Evolutionary conservation across 2,113 vertebrate genomes (phyloP).

Genomic region (Upupa epops): DNA sequence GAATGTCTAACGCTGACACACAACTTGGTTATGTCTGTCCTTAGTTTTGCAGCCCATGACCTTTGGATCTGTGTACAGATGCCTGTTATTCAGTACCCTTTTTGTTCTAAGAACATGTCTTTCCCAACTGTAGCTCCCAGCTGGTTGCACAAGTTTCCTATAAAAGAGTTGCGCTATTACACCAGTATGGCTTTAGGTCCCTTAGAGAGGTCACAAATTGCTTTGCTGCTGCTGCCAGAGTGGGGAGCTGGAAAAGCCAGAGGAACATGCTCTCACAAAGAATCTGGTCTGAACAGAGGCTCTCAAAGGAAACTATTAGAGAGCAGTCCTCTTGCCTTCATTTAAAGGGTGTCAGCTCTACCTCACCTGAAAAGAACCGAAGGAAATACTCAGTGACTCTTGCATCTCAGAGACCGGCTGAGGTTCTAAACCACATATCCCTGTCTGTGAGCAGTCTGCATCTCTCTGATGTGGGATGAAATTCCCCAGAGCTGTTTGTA

Average conservation of each 20-base stretch:
- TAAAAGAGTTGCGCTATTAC: slow-evolving; percentile 11
- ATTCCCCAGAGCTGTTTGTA: neutral
- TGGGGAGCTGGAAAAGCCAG: neutral
- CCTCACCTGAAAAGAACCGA: neutral
- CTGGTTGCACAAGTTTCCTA: slow-evolving; percentile 39
- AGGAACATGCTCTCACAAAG: accelerated
- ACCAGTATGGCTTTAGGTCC: neutral
- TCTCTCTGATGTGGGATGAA: neutral
- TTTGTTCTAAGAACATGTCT: slow-evolving; percentile 56
- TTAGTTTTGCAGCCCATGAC: slow-evolving; percentile 14
- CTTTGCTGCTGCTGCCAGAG: neutral
- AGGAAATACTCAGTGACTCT: neutral
- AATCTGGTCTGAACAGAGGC: neutral
- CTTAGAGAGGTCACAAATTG: neutral
- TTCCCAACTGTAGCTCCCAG: slow-evolving; percentile 26
- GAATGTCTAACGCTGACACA: neutral
- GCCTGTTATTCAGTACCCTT: neutral
- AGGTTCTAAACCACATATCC: neutral
- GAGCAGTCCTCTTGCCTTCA: neutral
- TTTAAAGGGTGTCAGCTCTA: neutral
- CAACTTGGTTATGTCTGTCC: neutral
- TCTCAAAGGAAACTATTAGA: neutral
- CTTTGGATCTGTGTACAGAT: slow-evolving; percentile 54
- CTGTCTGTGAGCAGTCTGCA: neutral
- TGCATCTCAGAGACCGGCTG: neutral